Conservation (phyloP, 1,140 invertebrate species). For the Ips nitidus region DNA sequence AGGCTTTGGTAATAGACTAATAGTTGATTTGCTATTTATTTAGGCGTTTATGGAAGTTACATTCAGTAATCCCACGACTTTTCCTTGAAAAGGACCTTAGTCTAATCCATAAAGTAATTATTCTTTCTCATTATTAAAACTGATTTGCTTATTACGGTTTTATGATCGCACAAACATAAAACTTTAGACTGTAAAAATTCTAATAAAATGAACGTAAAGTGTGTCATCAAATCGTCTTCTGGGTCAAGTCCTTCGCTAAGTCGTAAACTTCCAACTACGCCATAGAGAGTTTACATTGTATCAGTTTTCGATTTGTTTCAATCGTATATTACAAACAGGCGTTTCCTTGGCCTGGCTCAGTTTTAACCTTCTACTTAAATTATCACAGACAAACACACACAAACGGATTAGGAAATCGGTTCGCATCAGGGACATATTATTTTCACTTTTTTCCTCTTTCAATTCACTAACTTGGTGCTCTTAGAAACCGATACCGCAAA, state of each 20-base stretch:
- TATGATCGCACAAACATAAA: too few species aligned
- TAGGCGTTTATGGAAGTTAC: background rate
- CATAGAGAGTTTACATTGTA: background rate
- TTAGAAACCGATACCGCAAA: too few species aligned
- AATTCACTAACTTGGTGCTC: too few species aligned
- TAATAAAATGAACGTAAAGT: too few species aligned
- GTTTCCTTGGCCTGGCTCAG: background rate
- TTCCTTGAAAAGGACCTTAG: background rate
- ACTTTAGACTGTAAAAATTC: too few species aligned
- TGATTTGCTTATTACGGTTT: too few species aligned
- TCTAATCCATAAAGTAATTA: too few species aligned
- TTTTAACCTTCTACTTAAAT: background rate
- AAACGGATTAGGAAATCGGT: background rate
- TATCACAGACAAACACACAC: background rate
- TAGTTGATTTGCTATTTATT: background rate
- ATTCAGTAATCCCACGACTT: background rate
- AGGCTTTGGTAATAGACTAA: slow-evolving; percentile 1
- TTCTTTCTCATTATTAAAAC: too few species aligned
- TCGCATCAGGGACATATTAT: background rate
- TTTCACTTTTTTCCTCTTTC: background rate
- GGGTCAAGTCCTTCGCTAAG: background rate
- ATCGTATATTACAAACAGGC: background rate
- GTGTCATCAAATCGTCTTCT: background rate
- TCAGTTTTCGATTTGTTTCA: slow-evolving; percentile 1
- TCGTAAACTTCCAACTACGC: background rate